Conservation (phyloP, 1,140 invertebrate genomes). For the Rhopalosiphum padi region DNA sequence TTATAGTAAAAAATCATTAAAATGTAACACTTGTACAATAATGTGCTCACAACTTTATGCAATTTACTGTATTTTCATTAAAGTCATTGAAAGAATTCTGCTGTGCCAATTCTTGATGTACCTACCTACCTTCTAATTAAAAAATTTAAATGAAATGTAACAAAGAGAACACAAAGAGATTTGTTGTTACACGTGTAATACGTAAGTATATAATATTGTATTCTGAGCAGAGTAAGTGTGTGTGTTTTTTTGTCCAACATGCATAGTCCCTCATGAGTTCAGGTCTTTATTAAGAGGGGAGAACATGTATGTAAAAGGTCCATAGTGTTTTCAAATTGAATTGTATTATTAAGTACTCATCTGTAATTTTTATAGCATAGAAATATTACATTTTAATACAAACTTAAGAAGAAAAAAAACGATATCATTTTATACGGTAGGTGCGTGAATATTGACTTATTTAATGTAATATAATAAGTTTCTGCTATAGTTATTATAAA, state of each 20-base stretch:
- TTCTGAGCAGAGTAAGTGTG: not conserved
- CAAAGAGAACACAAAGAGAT: not conserved
- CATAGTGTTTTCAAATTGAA: not conserved
- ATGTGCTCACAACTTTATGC: not conserved
- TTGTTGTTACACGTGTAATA: not conserved
- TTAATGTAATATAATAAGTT: no score
- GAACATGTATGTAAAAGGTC: not conserved
- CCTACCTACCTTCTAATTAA: not conserved
- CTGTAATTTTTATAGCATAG: not conserved
- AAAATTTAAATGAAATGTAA: no score
- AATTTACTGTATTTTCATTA: not conserved
- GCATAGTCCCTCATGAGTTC: not conserved
- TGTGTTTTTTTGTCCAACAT: not conserved
- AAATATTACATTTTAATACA: not conserved
- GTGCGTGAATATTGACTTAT: no score
- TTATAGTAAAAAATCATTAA: not conserved
- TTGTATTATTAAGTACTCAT: not conserved
- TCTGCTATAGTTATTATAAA: not conserved
- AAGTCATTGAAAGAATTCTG: not conserved
- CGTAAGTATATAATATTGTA: not conserved
- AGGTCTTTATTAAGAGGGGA: not conserved
- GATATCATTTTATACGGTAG: not conserved
- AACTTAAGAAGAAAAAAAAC: not conserved
- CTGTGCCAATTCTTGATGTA: not conserved
- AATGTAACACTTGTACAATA: not conserved